These are phyloP conservation scores for Gymnothorax reevesii DNA, from an alignment of 2,797 vertebrate genomes.

Conservation along the genomic window DNA sequence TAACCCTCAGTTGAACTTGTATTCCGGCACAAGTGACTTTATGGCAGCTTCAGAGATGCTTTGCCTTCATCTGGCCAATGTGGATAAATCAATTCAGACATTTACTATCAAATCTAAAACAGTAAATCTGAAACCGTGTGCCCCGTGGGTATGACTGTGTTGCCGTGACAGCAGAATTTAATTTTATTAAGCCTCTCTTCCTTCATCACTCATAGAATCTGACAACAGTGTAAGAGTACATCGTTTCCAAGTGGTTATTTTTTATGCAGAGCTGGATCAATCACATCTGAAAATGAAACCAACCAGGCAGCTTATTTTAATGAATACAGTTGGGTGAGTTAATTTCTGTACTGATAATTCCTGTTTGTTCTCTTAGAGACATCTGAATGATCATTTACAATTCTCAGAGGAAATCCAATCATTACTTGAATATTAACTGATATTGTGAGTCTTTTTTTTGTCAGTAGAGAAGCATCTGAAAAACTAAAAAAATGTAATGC, in stretches of 20 bases:
- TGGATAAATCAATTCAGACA: slow-evolving; percentile 9
- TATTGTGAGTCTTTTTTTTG: background rate
- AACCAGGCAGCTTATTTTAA: background rate
- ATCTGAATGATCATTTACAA: background rate
- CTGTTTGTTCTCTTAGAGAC: background rate
- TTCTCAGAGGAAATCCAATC: background rate
- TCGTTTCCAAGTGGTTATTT: background rate
- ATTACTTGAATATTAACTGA: background rate
- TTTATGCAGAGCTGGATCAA: background rate
- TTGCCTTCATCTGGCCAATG: slow-evolving; percentile 21
- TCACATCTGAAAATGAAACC: background rate
- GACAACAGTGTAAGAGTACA: background rate
- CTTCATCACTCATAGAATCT: slow-evolving; percentile 7
- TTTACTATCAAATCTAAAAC: slow-evolving; percentile 11
- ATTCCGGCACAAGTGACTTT: slow-evolving; percentile 42
- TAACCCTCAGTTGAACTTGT: slow-evolving; percentile 61
- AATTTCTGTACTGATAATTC: background rate
- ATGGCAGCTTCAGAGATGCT: slow-evolving; percentile 42
- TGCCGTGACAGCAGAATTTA: slow-evolving; percentile 9
- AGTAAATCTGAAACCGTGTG: slow-evolving; percentile 17
- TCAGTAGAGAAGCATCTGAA: no score
- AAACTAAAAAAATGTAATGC: no score
- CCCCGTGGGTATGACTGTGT: slow-evolving; percentile 9
- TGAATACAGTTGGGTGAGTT: background rate
- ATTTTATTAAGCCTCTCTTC: slow-evolving; percentile 9